A percentile compares a stretch with the other conserved stretches of the same genome.
phyloP scores from a whole-genome alignment of 1,140 invertebrate species.

The Bombus affinis region DNA sequence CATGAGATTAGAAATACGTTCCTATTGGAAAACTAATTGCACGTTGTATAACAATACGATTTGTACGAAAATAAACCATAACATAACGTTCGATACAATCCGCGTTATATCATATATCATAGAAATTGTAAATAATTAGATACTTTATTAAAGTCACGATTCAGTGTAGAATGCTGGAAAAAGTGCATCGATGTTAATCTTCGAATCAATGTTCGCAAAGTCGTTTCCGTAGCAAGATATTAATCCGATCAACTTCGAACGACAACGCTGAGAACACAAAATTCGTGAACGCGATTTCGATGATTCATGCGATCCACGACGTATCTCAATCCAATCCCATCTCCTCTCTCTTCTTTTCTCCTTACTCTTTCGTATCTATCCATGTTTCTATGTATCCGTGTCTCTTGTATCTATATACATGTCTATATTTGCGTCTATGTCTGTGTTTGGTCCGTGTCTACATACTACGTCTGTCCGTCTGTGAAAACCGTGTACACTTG shows the following conservation, averaged over 20 bases:
- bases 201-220: not conserved
- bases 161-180: too few relatives aligned
- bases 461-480: slow-evolving; percentile 15
- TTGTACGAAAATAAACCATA: too few relatives aligned
- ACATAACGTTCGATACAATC: too few relatives aligned
- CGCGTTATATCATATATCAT: too few relatives aligned
- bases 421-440: not conserved
- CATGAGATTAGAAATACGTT: too few relatives aligned
- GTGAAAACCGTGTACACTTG: slow-evolving; percentile 49
- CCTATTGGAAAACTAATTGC: too few relatives aligned
- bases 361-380: not conserved
- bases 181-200: not conserved
- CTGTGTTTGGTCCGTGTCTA: too few relatives aligned
- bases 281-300: slow-evolving; percentile 53
- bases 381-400: not conserved
- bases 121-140: too few relatives aligned
- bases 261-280: slow-evolving; percentile 58
- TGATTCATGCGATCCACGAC: slow-evolving; percentile 52
- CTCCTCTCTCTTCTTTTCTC: slow-evolving; percentile 11
- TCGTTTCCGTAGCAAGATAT: slow-evolving; percentile 46
- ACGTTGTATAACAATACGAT: too few relatives aligned
- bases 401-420: not conserved
- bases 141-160: too few relatives aligned
- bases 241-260: slow-evolving; percentile 45
- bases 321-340: slow-evolving; percentile 56